Percentiles rank a stretch among this genome's conserved stretches.
Conservation (phyloP, 1,140 invertebrate genomes). For the Agraylea sexmaculata region DNA sequence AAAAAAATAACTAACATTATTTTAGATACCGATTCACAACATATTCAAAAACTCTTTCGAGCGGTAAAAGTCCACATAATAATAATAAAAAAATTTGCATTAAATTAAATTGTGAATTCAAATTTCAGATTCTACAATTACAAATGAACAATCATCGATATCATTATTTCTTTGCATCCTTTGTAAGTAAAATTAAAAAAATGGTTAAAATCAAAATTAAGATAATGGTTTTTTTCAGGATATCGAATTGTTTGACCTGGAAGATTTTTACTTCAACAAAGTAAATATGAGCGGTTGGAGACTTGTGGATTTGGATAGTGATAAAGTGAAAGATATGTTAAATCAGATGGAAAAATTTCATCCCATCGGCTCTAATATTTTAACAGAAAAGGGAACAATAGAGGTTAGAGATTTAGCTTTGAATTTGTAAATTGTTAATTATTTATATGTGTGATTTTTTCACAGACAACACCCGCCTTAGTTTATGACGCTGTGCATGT, state of each 20-base stretch:
- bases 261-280: constrained; percentile 88
- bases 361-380: constrained; percentile 65
- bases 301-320: constrained; percentile 68
- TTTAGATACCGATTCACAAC: constrained; percentile 66
- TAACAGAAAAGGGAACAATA: constrained; percentile 61
- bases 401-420: constrained; percentile 43
- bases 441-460: neutral
- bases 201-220: constrained; percentile 5
- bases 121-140: constrained; percentile 70
- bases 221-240: constrained; percentile 44
- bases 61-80: constrained; percentile 46
- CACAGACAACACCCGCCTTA: constrained; percentile 81
- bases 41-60: constrained; percentile 66
- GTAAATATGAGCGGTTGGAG: constrained; percentile 89
- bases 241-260: constrained; percentile 80
- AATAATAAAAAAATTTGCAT: constrained; percentile 6
- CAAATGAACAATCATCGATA: constrained; percentile 92
- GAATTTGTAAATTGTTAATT: neutral
- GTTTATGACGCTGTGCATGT: constrained; percentile 86
- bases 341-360: constrained; percentile 83
- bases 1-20: constrained; percentile 77
- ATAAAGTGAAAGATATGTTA: constrained; percentile 61
- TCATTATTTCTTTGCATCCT: constrained; percentile 87
- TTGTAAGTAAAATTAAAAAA: constrained; percentile 56
- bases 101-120: constrained; percentile 21